Evolutionary conservation across 2,888 invertebrate species (phyloP), one percentile per base, ranked within the genome.

Genomic region (Nesidiocoris tenuis): DNA sequence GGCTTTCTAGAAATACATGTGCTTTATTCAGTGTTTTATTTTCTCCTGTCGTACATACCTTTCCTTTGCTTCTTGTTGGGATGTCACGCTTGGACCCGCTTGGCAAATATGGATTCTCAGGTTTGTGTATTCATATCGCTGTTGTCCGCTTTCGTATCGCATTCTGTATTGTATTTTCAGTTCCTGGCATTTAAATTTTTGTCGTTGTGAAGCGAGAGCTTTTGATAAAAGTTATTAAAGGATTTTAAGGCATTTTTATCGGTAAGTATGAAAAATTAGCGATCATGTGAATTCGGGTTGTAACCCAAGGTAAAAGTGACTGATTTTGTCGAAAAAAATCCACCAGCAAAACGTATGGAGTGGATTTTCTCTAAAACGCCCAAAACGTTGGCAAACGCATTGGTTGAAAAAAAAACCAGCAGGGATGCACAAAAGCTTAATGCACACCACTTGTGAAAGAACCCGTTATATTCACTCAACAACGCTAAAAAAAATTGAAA

Each of bases 1-100:
- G n/a, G 70, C 59, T 70, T 70, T 19, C 18, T 70, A 70, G 70
- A 70, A 70, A 70, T 70, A 70, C 25, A 70, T 70, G 70, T 70
- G 70, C 70, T 59, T 70, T 59, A 24, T n/a, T 70, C 17, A 19
- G 70, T 61, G 57, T 70, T 59, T 70, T 18, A 70, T 70, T 70
- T 61, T 22, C 19, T 59, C 19, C 25, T 70, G 59, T 70, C 18
- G 70, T 70, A 24, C 56, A 39, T n/a, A 39, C 56, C 59, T 18
- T 57, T 70, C 24, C 70, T 25, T 57, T 61, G 70, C 70, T 70
- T 70, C 61, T 57, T 70, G 24, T 57, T 16, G 25, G 24, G 22
- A 25, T 24, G 23, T 24, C 70, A 70, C 61, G 70, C 70, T 70
- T 70, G 70, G 70, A 70, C 70, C 59, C 18, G 70, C 70, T 70